Evolutionary conservation across 2,888 invertebrate genomes (phyloP).

Genomic region (Acrocyrtus sp.): DNA sequence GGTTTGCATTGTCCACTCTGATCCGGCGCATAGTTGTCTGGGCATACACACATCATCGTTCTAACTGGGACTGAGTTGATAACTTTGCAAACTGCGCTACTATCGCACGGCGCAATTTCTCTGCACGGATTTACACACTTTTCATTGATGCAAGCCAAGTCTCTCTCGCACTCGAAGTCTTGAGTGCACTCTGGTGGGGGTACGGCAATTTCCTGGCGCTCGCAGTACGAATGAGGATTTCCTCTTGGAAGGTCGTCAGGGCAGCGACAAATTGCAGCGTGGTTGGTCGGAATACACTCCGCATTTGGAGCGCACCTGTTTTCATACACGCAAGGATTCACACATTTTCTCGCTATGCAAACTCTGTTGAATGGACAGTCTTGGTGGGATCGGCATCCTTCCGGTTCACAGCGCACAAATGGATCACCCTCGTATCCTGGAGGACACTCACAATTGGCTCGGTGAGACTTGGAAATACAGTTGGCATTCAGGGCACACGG

Average conservation of each 20-base stretch:
- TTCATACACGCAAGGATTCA: conserved; percentile 78
- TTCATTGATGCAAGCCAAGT: conserved; percentile 82
- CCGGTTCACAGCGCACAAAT: conserved; percentile 78
- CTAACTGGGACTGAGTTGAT: conserved; percentile 86
- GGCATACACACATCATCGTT: conserved; percentile 89
- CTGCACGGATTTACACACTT: conserved; percentile 83
- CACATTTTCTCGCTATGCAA: conserved; percentile 77
- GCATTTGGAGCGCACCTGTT: conserved; percentile 87
- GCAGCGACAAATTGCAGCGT: conserved; percentile 84
- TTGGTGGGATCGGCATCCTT: conserved; percentile 81
- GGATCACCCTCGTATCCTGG: conserved; percentile 75
- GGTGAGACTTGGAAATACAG: conserved; percentile 84
- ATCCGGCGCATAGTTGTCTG: conserved; percentile 85
- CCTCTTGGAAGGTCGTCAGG: conserved; percentile 82
- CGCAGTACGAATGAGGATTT: conserved; percentile 77
- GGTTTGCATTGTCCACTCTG: conserved; percentile 81
- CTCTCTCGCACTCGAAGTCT: conserved; percentile 83
- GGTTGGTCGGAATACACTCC: conserved; percentile 81
- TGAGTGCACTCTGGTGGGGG: conserved; percentile 75
- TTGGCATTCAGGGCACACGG: conserved; percentile 87
- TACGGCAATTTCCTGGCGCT: conserved; percentile 49
- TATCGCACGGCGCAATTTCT: conserved; percentile 79
- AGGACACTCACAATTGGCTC: conserved; percentile 83
- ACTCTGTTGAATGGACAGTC: conserved; percentile 83
- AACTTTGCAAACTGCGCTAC: conserved; percentile 76